Base-by-base conservation (phyloP, 2,113 vertebrate species). In the Planiliza haematocheilus region DNA sequence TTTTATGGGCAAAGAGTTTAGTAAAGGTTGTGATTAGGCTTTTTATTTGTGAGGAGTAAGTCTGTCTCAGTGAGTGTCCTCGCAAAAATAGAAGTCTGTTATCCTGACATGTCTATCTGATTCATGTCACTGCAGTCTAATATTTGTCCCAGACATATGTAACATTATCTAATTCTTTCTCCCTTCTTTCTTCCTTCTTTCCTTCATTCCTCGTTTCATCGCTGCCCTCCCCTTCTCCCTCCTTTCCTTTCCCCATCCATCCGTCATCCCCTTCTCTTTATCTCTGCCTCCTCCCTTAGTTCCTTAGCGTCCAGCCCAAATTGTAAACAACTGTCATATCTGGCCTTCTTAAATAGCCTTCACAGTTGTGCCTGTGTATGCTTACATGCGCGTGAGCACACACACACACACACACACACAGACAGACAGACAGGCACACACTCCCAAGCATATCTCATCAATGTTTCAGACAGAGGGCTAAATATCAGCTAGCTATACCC, bases 301-400 rank as follows among this genome's bases (percentile, higher is more conserved):
- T 75, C 70, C 67, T 86, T 59, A 51, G 24, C 82, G 86, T 89
- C 85, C 78, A 56, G 75, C 58, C 60, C 20, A 20, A 86, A 81
- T 92, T 90, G 89, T 92, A 91, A 91, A 89, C 91, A 91, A 92
- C 89, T 89, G 86, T 89, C 88, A 89, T 88, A 89, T 85, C 72
- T 84, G 60, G 48, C 79, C 89, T 79, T 91, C 86, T 89, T 89
- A 89, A 92, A 91, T 85, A 89, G 85, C 82, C 86, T 83, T 91
- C 77, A 87, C 43, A 81, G 73, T 82, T 77, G 63, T 34, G 21
- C 68, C 42, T 55, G 74, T 13, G 7, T 42, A 39, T 16, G 3
- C 11, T 11, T 8, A 45, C 34, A n/a, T 38, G 8, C 37, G 41
- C 46, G 7, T 38, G 39, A 13, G 3, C 11, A 14, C 10, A 45